Evolutionary conservation across 2,888 invertebrate genomes (phyloP).

Genomic region (Dryadula phaetusa): DNA sequence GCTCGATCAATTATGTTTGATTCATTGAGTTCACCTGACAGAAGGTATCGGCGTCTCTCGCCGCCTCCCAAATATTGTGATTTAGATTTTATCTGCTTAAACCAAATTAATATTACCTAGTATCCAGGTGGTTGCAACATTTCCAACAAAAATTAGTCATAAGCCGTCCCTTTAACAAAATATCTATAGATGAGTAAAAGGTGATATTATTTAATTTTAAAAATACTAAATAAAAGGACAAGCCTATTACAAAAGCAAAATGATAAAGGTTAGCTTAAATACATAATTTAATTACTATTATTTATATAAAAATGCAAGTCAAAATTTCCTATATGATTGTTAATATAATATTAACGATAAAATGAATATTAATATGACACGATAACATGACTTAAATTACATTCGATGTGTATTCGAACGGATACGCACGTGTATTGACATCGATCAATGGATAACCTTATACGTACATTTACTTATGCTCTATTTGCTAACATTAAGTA

Average conservation of each 20-base stretch:
- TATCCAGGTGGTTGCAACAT: constrained; percentile 23
- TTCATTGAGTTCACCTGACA: constrained; percentile 70
- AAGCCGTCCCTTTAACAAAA: background rate
- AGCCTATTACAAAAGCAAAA: too few species aligned
- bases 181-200: background rate
- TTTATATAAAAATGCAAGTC: background rate
- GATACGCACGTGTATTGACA: constrained; percentile 14
- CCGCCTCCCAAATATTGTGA: constrained; percentile 78
- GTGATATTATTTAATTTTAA: background rate
- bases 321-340: background rate
- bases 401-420: constrained; percentile 20
- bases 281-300: too few species aligned
- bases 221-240: too few species aligned
- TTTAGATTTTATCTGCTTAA: constrained; percentile 72
- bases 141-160: background rate
- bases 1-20: constrained; percentile 79
- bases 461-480: constrained; percentile 5
- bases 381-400: constrained; percentile 19
- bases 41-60: constrained; percentile 57
- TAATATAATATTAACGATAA: background rate
- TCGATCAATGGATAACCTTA: constrained; percentile 18
- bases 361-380: constrained; percentile 2
- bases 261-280: too few species aligned
- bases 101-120: constrained; percentile 53
- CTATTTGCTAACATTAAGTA: constrained; percentile 15